Conservation (phyloP, 2,113 vertebrate species). For the Quiscalus mexicanus region DNA sequence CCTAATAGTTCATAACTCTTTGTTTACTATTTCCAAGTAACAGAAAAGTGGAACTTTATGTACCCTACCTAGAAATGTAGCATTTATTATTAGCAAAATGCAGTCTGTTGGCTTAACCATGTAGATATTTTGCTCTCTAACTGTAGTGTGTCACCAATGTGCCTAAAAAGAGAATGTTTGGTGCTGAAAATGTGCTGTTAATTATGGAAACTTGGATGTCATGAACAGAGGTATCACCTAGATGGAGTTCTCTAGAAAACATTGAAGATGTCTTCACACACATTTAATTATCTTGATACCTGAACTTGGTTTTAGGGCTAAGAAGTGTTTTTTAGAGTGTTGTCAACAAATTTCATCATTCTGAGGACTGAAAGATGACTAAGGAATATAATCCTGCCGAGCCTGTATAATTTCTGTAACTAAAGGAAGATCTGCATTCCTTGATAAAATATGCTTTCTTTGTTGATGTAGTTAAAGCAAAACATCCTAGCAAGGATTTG, state of each 20-base stretch:
- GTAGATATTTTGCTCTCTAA: not conserved
- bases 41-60: not conserved
- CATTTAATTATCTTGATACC: not conserved
- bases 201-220: not conserved
- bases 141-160: not conserved
- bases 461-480: not conserved
- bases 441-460: not conserved
- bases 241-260: not conserved
- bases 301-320: not conserved
- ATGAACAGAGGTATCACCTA: not conserved
- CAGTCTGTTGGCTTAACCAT: not conserved
- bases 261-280: not conserved
- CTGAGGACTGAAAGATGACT: not conserved
- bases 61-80: not conserved
- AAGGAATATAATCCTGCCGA: not conserved
- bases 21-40: not conserved
- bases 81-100: not conserved
- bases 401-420: not conserved
- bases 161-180: not conserved
- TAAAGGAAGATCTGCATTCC: not conserved
- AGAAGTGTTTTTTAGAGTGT: not conserved
- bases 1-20: not conserved
- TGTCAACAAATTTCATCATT: not conserved
- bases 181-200: not conserved
- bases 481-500: not conserved